phyloP scores from a whole-genome alignment of 2,888 invertebrate genomes.

The Syrphus vitripennis region DNA sequence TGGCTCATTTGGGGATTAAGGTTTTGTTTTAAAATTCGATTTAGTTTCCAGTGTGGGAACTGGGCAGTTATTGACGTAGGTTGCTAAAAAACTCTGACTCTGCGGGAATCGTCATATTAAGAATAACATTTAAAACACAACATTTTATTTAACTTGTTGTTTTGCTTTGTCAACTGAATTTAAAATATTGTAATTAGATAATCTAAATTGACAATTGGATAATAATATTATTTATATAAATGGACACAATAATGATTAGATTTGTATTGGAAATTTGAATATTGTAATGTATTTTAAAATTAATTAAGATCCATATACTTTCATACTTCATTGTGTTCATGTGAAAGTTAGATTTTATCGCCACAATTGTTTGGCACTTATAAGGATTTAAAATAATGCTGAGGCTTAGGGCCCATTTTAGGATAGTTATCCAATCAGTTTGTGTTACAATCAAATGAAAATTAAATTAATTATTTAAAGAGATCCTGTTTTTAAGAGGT shows the following conservation, averaged over 20 bases:
- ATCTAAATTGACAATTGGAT: not conserved
- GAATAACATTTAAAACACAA: not conserved
- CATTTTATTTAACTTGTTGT: not conserved
- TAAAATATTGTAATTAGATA: constrained; percentile 1
- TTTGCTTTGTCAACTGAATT: not conserved
- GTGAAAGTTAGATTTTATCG: not conserved
- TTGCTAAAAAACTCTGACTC: not conserved
- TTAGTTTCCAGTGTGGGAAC: not conserved
- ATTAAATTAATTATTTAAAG: too few species aligned
- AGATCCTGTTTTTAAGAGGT: too few species aligned
- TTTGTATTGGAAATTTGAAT: not conserved
- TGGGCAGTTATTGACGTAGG: not conserved
- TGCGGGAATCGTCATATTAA: not conserved
- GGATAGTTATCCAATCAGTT: too few species aligned
- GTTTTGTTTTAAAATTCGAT: constrained; percentile 37
- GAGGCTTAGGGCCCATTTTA: not conserved
- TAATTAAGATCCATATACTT: not conserved
- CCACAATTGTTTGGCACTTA: not conserved
- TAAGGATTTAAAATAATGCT: not conserved
- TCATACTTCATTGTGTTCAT: not conserved
- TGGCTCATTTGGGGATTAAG: constrained; percentile 38
- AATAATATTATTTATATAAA: not conserved
- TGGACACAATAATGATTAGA: not conserved
- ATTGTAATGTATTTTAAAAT: not conserved
- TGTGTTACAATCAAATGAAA: too few species aligned